Percentiles rank a stretch among this genome's conserved stretches.
Evolutionary conservation across 2,113 vertebrate species (phyloP).

Genomic region (Phaethon lepturus): DNA sequence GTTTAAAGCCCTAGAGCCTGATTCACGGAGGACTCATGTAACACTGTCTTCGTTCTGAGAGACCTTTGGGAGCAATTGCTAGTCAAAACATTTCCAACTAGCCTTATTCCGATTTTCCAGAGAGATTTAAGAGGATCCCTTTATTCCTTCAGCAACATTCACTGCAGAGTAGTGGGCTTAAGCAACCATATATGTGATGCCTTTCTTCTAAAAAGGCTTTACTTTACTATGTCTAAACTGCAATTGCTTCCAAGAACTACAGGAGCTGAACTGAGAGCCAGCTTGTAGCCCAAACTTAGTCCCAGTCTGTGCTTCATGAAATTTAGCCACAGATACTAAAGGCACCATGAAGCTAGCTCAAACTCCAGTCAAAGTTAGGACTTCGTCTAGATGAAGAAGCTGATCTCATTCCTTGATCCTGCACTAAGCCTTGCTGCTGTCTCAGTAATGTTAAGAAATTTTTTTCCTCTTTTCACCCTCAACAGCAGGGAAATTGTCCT

Average conservation of each 20-base stretch:
- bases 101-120: conserved; percentile 40
- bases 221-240: background rate
- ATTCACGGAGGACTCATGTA: background rate
- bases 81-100: conserved; percentile 58
- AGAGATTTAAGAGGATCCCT: conserved; percentile 32
- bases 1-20: conserved; percentile 30
- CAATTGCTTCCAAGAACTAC: background rate
- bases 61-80: conserved; percentile 31
- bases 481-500: background rate
- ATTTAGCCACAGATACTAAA: background rate
- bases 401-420: background rate
- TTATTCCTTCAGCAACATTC: conserved; percentile 1
- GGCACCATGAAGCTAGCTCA: background rate
- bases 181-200: background rate
- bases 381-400: background rate
- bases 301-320: background rate
- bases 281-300: background rate
- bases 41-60: conserved; percentile 43
- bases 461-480: background rate
- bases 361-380: background rate
- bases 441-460: background rate
- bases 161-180: background rate
- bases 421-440: background rate
- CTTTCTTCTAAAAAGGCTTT: background rate
- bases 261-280: background rate